phyloP scores from a whole-genome alignment of 37 sponge, comb jelly and placozoan species.

The Diacarnus erythraeanus region DNA sequence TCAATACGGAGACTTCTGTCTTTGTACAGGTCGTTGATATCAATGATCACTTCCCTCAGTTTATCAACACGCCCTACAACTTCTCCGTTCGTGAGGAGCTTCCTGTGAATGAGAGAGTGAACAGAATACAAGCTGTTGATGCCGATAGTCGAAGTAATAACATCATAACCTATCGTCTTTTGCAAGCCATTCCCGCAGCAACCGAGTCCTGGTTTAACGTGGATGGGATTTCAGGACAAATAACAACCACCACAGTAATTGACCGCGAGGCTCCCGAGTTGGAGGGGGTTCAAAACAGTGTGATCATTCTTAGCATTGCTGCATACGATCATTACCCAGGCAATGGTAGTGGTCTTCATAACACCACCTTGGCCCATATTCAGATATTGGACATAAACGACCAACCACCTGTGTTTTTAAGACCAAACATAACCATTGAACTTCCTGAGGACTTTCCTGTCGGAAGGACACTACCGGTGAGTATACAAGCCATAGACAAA shows the following conservation, averaged over 20 bases:
- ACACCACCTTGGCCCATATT: conserved; percentile 4
- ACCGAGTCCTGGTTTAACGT: conserved; percentile 32
- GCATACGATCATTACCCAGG: neutral
- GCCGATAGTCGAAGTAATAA: conserved; percentile 32
- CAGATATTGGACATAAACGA: conserved; percentile 44
- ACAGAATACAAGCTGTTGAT: conserved; percentile 18
- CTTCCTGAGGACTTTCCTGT: conserved; percentile 23
- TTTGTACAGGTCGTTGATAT: conserved; percentile 54
- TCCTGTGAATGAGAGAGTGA: conserved; percentile 2
- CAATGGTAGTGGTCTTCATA: neutral
- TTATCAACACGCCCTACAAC: conserved; percentile 21
- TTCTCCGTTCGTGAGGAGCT: conserved; percentile 33
- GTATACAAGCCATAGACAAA: conserved; percentile 20
- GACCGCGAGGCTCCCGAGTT: conserved; percentile 41
- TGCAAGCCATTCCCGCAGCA: neutral
- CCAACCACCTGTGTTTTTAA: conserved; percentile 40
- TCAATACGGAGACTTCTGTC: neutral
- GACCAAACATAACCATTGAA: neutral
- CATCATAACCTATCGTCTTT: conserved; percentile 12
- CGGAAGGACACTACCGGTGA: neutral
- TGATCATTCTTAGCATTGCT: neutral
- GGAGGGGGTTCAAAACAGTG: neutral
- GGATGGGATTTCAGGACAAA: conserved; percentile 37
- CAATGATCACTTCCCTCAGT: conserved; percentile 73
- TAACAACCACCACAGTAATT: conserved; percentile 19